Conservation (phyloP, 2,113 vertebrate species). For the Paedocypris sp. region DNA sequence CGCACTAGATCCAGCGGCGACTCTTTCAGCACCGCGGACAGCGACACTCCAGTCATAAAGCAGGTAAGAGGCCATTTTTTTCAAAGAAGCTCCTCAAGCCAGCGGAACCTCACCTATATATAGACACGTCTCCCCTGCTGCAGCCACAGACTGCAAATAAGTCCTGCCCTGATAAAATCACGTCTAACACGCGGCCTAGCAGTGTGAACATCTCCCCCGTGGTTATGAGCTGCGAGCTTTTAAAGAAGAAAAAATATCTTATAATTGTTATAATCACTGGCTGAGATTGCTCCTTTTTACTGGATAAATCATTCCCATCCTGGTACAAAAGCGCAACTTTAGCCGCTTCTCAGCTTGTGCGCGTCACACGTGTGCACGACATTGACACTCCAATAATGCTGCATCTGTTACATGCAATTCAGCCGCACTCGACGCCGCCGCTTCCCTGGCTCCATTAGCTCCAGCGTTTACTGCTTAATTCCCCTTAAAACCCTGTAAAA, state of each 20-base stretch:
- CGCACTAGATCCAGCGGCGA: no score
- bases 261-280: slow-evolving; percentile 23
- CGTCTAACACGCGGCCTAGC: no score
- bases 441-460: neutral
- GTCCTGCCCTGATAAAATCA: no score
- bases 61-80: neutral
- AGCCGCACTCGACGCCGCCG: neutral
- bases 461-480: neutral
- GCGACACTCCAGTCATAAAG: neutral
- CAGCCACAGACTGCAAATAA: neutral
- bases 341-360: neutral
- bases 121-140: neutral
- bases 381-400: slow-evolving; percentile 2
- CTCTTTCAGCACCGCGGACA: neutral
- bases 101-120: neutral
- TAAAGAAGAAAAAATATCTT: slow-evolving; percentile 2
- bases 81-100: neutral
- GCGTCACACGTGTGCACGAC: neutral
- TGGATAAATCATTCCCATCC: slow-evolving; percentile 22
- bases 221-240: no score
- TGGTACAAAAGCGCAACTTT: slow-evolving; percentile 11
- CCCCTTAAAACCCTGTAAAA: neutral
- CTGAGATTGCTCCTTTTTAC: slow-evolving; percentile 5
- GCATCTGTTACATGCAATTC: slow-evolving; percentile 5
- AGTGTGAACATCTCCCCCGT: no score